Conservation (phyloP, 2,888 invertebrate species). For the Trissolcus brochymenae region DNA sequence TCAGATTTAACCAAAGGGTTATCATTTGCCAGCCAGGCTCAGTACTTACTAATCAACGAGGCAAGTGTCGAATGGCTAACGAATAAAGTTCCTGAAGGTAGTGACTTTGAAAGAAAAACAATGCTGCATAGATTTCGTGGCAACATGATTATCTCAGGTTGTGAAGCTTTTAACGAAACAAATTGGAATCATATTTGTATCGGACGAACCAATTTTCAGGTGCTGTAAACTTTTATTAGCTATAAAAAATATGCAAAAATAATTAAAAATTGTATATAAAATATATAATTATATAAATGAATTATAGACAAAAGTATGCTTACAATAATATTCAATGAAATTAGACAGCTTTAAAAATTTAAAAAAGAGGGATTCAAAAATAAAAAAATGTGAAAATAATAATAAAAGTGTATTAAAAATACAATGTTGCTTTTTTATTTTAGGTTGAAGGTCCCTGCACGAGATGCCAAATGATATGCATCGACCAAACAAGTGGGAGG, state of each 20-base stretch:
- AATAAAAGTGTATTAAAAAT: slow-evolving; percentile 3
- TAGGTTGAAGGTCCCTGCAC: slow-evolving; percentile 89
- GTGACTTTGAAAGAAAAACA: slow-evolving; percentile 78
- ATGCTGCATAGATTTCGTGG: slow-evolving; percentile 90
- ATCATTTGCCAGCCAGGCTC: slow-evolving; percentile 89
- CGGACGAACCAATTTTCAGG: slow-evolving; percentile 82
- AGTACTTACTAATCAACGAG: slow-evolving; percentile 88
- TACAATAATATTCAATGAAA: no score
- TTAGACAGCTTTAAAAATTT: no score
- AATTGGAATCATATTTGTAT: slow-evolving; percentile 82
- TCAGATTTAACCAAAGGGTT: slow-evolving; percentile 72
- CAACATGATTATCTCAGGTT: slow-evolving; percentile 89
- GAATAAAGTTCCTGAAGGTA: slow-evolving; percentile 77
- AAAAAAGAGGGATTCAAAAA: not conserved
- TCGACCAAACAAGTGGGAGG: slow-evolving; percentile 89
- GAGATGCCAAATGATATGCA: slow-evolving; percentile 97
- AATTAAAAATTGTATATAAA: no score
- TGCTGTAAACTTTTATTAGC: slow-evolving; percentile 64
- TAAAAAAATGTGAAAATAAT: not conserved
- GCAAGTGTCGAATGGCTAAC: slow-evolving; percentile 86
- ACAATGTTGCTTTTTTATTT: slow-evolving; percentile 1
- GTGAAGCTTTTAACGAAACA: slow-evolving; percentile 86
- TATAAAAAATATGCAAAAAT: no score
- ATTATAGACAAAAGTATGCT: no score
- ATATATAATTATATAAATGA: no score